Evolutionary conservation across 2,113 vertebrate genomes (phyloP), one percentile per base, ranked within the genome.

Genomic region (Anarhynchus alexandrinus): DNA sequence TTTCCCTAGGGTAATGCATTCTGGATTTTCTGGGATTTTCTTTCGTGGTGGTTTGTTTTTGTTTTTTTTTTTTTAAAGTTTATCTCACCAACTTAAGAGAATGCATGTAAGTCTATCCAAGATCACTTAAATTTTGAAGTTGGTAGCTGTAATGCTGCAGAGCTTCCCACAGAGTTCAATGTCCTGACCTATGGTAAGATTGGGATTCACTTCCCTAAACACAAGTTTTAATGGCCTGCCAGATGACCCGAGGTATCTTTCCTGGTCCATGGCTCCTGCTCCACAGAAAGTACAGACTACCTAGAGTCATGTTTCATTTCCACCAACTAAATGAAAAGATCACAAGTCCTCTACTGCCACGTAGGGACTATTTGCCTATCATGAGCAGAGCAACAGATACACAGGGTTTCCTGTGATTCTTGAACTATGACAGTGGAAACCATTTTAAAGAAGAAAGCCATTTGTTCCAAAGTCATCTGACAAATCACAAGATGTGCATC

Each of bases 341-440:
- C 23, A 64, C 32, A 32, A 40, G 16, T 36, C 26, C 21, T 83
- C 16, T 77, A 12, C 34, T 19, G 26, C 18, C 27, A 34, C 19
- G 23, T 0, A 34, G 15, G 32, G 27, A 3, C 0, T 36, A 29
- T 51, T 61, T 22, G 20, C 8, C 3, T 26, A 17, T 27, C 29
- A 20, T 10, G 19, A 58, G 49, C 15, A 51, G 32, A 38, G 29
- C 36, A 64, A 32, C 51, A 29, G 52, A 29, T 38, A 2, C 18
- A 23, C 13, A 22, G 42, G 9, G 2, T 20, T 66, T 72, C 32
- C 52, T 72, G 22, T 43, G 36, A 15, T 27, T 71, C 22, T 57
- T 49, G 17, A 57, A 13, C 5, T 30, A 13, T 19, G 34, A 38
- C 26, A 59, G 38, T 23, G 27, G 36, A 66, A 65, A 49, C 20